These are phyloP conservation scores for Brachycybe producta DNA, from an alignment of 2,888 invertebrate species.

Conservation along the genomic window DNA sequence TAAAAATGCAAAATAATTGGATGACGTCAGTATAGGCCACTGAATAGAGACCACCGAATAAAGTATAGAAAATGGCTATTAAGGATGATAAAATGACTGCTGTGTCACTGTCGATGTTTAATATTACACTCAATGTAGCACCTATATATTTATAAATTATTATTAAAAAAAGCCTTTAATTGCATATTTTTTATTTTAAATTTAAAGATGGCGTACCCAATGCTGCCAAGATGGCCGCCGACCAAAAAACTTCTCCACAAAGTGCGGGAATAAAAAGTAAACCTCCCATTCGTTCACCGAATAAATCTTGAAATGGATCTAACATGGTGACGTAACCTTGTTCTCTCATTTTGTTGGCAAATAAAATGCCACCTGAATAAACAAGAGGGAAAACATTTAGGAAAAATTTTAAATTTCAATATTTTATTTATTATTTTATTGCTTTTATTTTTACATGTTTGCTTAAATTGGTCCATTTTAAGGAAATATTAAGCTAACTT, in stretches of 20 bases:
- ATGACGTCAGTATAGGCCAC: conserved; percentile 98
- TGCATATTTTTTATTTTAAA: neutral
- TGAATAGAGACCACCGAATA: conserved; percentile 93
- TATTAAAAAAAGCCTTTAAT: neutral
- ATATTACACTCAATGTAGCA: conserved; percentile 90
- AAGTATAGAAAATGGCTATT: conserved; percentile 93
- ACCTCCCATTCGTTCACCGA: conserved; percentile 95
- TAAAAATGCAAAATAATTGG: conserved; percentile 93
- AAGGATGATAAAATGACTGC: conserved; percentile 90
- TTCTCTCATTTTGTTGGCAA: conserved; percentile 93
- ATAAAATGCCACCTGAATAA: conserved; percentile 96
- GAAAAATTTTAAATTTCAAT: no score
- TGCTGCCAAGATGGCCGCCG: conserved; percentile 92
- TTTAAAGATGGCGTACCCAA: conserved; percentile 45
- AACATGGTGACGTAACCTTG: conserved; percentile 98
- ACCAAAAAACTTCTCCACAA: conserved; percentile 98
- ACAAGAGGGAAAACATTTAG: no score
- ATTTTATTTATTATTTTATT: no score
- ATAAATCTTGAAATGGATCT: conserved; percentile 92
- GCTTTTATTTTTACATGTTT: no score
- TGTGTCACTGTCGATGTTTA: conserved; percentile 83
- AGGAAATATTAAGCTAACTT: no score
- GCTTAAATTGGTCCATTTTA: no score
- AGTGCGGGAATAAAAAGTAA: conserved; percentile 89
- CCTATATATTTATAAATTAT: conserved; percentile 49